Evolutionary conservation across 2,797 vertebrate species (phyloP), one percentile per base, ranked within the genome.

Genomic region (Pipistrellus pygmaeus): DNA sequence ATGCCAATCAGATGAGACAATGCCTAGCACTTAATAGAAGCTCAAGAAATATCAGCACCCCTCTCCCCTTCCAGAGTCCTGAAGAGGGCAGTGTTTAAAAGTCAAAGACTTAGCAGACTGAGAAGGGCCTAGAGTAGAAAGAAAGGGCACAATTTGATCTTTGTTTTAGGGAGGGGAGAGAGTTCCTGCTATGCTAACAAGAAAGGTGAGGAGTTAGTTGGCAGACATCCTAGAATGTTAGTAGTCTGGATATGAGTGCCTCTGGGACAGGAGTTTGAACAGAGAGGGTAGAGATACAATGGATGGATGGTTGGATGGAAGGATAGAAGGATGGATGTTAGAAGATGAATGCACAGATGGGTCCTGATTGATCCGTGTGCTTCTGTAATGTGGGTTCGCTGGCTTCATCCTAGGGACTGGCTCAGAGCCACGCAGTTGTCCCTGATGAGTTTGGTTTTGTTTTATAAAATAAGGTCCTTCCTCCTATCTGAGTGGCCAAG

Each of bases 381-480:
- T 73, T 92, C 51, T 82, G 1, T 30, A 84, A 72, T 13, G 1
- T 80, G 51, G 17, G 51, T 68, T 91, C 35, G 6, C 20, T 84
- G 41, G 44, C 18, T 92, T 80, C 51, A 14, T 20, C 3, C 1
- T 20, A 13, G 30, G 25, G 25, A 68, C 4, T 57, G 41, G 46
- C 44, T 60, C 46, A 64, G 69, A 87, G 85, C 12, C 30, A 75
- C 27, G n/a, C 53, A 93, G 25, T 5, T 20, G n/a, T 27, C 44
- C 64, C 60, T 53, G 32, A 66, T 32, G 38, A 76, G 46, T 73
- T 75, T 88, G 25, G 20, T 69, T 86, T 51, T 64, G 41, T 69
- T 93, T 95, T 69, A 64, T 46, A 92, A 85, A 95, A 88, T 48
- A 41, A 90, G 55, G 13, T 35, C 38, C 20, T 53, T 75, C 46